These are phyloP conservation scores for Thaleichthys pacificus DNA, from an alignment of 2,797 vertebrate species.

Conservation along the genomic window DNA sequence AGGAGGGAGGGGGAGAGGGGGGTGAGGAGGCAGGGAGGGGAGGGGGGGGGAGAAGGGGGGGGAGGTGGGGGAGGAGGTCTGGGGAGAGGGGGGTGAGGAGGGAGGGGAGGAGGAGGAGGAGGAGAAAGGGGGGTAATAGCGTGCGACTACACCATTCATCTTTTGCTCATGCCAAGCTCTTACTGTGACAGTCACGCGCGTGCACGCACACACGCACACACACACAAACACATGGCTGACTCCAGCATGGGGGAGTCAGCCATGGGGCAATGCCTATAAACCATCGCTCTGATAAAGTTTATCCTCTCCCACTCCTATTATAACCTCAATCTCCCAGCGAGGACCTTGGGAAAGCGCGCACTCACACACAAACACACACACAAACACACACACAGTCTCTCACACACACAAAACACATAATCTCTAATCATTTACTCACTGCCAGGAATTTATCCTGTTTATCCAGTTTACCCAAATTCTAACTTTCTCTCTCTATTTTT, in stretches of 20 bases:
- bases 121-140: background rate
- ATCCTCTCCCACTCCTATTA: slow-evolving; percentile 57
- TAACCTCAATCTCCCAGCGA: slow-evolving; percentile 47
- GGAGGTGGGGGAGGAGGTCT: background rate
- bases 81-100: background rate
- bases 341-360: slow-evolving; percentile 27
- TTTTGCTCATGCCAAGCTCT: too few species aligned
- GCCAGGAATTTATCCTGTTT: slow-evolving; percentile 30
- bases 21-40: background rate
- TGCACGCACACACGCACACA: too few species aligned
- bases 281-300: slow-evolving; percentile 55
- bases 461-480: too few species aligned
- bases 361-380: slow-evolving; percentile 11
- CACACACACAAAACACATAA: background rate
- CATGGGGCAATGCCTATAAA: slow-evolving; percentile 44
- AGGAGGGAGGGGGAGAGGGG: background rate
- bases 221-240: too few species aligned
- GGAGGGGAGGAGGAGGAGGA: background rate
- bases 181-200: too few species aligned
- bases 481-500: too few species aligned
- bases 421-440: slow-evolving; percentile 30
- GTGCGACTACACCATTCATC: too few species aligned
- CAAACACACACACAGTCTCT: background rate
- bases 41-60: background rate
- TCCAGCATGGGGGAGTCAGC: slow-evolving; percentile 25